These are phyloP conservation scores for Pollimyrus isidori DNA, from an alignment of 2,113 vertebrate species.

Conservation along the genomic window DNA sequence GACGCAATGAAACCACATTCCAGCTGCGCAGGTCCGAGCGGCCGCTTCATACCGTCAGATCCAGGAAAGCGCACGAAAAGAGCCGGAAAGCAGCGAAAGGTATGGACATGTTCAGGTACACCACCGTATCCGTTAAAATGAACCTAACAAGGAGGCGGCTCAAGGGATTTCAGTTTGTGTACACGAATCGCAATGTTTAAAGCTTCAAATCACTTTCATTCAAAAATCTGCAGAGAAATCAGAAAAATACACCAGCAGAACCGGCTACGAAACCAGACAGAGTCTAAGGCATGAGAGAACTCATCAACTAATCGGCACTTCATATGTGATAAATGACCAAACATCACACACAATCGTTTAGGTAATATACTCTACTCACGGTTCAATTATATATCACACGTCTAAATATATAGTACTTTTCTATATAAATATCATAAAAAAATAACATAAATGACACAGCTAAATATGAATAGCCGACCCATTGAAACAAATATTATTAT, in stretches of 20 bases:
- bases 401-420: not conserved
- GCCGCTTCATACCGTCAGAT: not conserved
- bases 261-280: not conserved
- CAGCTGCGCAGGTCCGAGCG: not conserved
- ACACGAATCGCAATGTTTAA: not conserved
- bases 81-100: not conserved
- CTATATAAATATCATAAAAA: not conserved
- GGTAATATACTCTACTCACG: not conserved
- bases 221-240: not conserved
- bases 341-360: not conserved
- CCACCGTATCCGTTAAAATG: not conserved
- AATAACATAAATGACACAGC: not conserved
- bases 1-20: not conserved
- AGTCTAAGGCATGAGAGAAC: not conserved
- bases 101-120: not conserved
- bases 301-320: not conserved
- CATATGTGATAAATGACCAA: not conserved
- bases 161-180: not conserved
- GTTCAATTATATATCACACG: not conserved
- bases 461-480: not conserved
- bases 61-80: not conserved
- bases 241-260: not conserved
- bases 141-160: not conserved
- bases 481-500: not conserved
- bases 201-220: not conserved